phyloP scores from a whole-genome alignment of 2,888 invertebrate species.

The Agrochola circellaris region DNA sequence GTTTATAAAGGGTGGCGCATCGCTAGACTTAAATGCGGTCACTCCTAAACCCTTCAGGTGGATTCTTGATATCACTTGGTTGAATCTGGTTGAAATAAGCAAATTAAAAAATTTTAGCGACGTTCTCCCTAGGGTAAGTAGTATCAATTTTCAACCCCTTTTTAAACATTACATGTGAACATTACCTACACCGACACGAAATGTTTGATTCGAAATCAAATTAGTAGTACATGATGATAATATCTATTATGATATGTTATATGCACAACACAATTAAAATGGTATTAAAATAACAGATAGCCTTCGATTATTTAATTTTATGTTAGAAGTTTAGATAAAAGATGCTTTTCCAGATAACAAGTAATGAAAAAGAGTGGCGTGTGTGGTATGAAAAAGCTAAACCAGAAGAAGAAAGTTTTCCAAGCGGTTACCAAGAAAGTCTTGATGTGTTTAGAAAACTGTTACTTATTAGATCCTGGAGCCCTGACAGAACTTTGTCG shows the following conservation, averaged over 20 bases:
- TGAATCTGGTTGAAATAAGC: slow-evolving; percentile 98
- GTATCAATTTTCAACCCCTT: neutral
- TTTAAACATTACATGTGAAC: neutral
- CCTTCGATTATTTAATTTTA: neutral
- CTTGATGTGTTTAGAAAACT: slow-evolving; percentile 97
- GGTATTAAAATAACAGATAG: no score
- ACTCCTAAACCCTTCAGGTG: slow-evolving; percentile 97
- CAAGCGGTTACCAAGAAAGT: slow-evolving; percentile 96
- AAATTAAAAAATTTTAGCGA: slow-evolving; percentile 95
- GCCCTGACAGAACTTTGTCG: slow-evolving; percentile 98
- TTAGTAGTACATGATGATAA: neutral
- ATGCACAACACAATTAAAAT: neutral
- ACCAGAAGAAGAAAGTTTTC: slow-evolving; percentile 97
- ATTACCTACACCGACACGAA: neutral
- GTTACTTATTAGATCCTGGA: slow-evolving; percentile 97
- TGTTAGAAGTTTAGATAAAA: neutral
- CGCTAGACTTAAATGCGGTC: slow-evolving; percentile 97
- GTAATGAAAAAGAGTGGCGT: slow-evolving; percentile 97
- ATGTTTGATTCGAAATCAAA: neutral
- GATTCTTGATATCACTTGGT: slow-evolving; percentile 99
- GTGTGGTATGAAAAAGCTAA: slow-evolving; percentile 97
- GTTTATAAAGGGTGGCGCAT: slow-evolving; percentile 99
- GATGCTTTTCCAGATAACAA: slow-evolving; percentile 91
- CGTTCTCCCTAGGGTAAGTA: slow-evolving; percentile 93
- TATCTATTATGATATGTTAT: neutral